Conservation (phyloP, 2,888 invertebrate genomes). For the Biston stratarius region DNA sequence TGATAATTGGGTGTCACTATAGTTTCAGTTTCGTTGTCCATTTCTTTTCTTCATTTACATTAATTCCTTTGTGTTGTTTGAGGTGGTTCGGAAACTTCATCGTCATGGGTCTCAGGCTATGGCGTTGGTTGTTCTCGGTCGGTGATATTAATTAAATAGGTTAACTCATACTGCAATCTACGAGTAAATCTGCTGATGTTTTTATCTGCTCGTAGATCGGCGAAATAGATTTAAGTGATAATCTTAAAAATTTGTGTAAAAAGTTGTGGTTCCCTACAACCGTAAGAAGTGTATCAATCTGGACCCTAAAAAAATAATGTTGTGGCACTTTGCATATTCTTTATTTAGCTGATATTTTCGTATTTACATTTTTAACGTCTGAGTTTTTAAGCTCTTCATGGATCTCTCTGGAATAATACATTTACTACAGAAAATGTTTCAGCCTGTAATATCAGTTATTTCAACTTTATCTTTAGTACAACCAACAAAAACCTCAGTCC, state of each 20-base stretch:
- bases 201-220: too few species aligned
- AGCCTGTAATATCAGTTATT: background rate
- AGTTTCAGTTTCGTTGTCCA: too few species aligned
- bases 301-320: background rate
- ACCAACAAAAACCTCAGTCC: conserved; percentile 4
- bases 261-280: background rate
- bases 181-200: too few species aligned
- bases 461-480: background rate
- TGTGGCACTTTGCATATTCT: background rate
- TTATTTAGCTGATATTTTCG: background rate
- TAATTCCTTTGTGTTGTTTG: too few species aligned
- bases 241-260: background rate
- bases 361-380: background rate
- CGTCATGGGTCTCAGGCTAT: too few species aligned
- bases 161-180: too few species aligned
- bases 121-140: too few species aligned
- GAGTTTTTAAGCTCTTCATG: background rate
- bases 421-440: background rate
- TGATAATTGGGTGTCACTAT: too few species aligned
- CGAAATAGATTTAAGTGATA: too few species aligned
- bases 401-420: background rate
- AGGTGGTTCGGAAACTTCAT: too few species aligned
- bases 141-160: too few species aligned
- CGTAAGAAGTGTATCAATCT: background rate
- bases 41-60: too few species aligned